Conservation (phyloP, 2,113 vertebrate species). For the Spilogale gracilis region DNA sequence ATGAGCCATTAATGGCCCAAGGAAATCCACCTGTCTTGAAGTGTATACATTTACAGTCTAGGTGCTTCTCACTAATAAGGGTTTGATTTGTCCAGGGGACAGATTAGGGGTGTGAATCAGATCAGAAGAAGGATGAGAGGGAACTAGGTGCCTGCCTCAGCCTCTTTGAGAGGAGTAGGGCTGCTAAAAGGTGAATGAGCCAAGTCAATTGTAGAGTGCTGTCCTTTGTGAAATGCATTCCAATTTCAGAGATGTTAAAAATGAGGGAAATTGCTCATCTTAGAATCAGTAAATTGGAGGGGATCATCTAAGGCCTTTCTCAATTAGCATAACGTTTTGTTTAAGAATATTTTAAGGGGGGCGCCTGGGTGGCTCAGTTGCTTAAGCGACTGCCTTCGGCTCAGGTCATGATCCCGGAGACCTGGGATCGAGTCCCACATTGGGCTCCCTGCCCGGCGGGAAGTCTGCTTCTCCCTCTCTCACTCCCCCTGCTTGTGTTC, state of each 20-base stretch:
- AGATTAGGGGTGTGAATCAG: neutral
- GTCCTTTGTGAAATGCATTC: neutral
- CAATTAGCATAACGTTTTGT: neutral
- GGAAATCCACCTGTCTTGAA: neutral
- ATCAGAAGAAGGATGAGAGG: neutral
- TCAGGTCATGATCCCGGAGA: no score
- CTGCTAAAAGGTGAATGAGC: neutral
- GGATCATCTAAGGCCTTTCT: neutral
- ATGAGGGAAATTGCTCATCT: neutral
- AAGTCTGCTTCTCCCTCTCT: no score
- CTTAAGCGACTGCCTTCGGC: no score
- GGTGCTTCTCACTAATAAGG: neutral
- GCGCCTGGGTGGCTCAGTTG: no score
- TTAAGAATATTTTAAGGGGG: slow-evolving; percentile 1
- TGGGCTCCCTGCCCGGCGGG: no score
- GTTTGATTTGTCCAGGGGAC: neutral
- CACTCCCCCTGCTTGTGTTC: no score
- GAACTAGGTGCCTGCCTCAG: neutral
- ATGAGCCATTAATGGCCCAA: neutral
- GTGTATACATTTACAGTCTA: neutral
- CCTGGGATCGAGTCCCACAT: no score
- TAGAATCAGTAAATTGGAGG: neutral
- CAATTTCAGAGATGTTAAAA: neutral
- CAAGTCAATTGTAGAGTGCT: neutral
- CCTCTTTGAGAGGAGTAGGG: no score